Evolutionary conservation across 2,888 invertebrate genomes (phyloP).

Genomic region (Pyrgus malvae): DNA sequence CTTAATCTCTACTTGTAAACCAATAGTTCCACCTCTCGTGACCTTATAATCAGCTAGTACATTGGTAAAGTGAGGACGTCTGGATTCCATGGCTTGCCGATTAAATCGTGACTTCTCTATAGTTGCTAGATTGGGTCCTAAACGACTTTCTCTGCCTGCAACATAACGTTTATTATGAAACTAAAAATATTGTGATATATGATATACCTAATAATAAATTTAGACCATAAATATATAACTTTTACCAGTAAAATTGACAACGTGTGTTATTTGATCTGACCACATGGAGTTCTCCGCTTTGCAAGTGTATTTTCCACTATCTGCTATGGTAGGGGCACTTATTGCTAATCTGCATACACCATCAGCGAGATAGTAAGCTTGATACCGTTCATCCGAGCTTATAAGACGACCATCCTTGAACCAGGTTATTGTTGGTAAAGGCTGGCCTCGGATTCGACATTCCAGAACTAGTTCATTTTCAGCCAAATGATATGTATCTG

Average conservation of each 20-base stretch:
- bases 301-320: conserved; percentile 89
- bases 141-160: conserved; percentile 56
- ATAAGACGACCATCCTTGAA: conserved; percentile 85
- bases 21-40: conserved; percentile 89
- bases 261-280: conserved; percentile 88
- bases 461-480: conserved; percentile 89
- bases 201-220: conserved; percentile 27
- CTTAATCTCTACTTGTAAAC: conserved; percentile 90
- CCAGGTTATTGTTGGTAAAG: conserved; percentile 89
- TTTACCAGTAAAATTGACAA: conserved; percentile 86
- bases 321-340: conserved; percentile 83
- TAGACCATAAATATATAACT: background rate
- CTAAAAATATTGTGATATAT: background rate
- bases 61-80: conserved; percentile 86
- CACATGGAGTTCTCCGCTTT: conserved; percentile 87
- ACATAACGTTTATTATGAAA: conserved; percentile 17
- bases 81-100: conserved; percentile 68
- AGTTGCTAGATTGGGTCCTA: conserved; percentile 58
- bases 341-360: conserved; percentile 88
- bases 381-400: conserved; percentile 79
- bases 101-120: conserved; percentile 58
- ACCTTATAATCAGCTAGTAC: conserved; percentile 88
- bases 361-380: conserved; percentile 86
- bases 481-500: conserved; percentile 87
- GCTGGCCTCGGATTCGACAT: conserved; percentile 89